Evolutionary conservation across 1,140 invertebrate species (phyloP).

Genomic region (Temnothorax curvispinosus): DNA sequence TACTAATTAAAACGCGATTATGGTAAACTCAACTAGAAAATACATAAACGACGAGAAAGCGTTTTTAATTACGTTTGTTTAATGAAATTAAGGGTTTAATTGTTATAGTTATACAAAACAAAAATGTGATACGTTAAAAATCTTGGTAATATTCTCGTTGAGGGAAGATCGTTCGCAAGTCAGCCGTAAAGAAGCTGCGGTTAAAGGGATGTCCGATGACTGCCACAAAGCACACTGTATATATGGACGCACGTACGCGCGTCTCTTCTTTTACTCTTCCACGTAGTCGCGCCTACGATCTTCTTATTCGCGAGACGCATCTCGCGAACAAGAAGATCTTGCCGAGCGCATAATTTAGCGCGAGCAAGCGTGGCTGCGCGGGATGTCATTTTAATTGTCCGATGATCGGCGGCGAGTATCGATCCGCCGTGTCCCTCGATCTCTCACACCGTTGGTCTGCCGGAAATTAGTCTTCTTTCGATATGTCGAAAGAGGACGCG

Average conservation of each 20-base stretch:
- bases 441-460: conserved; percentile 15
- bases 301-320: conserved; percentile 44
- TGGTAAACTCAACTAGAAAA: neutral
- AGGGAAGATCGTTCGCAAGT: neutral
- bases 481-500: neutral
- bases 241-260: conserved; percentile 32
- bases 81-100: neutral
- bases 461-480: conserved; percentile 38
- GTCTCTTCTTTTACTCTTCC: conserved; percentile 28
- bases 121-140: neutral
- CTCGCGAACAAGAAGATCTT: conserved; percentile 40
- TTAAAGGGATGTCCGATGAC: neutral
- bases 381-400: conserved; percentile 54
- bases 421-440: conserved; percentile 13
- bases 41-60: neutral
- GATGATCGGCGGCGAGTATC: conserved; percentile 35
- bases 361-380: conserved; percentile 21
- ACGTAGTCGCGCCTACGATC: conserved; percentile 49
- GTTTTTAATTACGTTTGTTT: neutral
- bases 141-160: neutral
- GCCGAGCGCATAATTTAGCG: conserved; percentile 49
- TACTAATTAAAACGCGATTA: neutral
- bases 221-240: conserved; percentile 1
- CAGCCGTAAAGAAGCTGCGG: neutral
- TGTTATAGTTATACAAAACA: no score